Evolutionary conservation across 2,113 vertebrate genomes (phyloP), one percentile per base, ranked within the genome.

Genomic region (Varanus salvator): DNA sequence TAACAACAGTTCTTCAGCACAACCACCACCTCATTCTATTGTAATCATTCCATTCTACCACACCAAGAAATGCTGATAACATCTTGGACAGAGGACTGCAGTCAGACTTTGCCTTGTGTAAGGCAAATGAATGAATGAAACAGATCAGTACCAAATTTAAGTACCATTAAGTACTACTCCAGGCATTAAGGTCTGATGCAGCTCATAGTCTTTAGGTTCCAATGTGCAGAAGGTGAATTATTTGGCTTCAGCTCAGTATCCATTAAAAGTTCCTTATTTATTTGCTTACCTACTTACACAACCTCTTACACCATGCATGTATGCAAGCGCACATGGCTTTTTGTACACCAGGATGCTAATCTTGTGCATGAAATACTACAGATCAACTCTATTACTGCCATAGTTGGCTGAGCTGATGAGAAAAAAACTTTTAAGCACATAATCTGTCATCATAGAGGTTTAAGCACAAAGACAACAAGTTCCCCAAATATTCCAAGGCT

Each of bases 301-400:
- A 52, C 8, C 29, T 75, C 57, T 50, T 48, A 60, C 38, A 44
- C 66, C 23, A 8, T 4, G 19, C 23, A 23, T 66, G 64, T 25
- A 8, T 17, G 14, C 66, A 27, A 17, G 23, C 34, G 8, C 2
- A 25, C 50, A 74, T 8, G 15, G 54, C 9, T 29, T 6, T 64
- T 83, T 85, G 52, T 82, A 19, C 57, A 12, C 48, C 29, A 29
- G 60, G 44, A 48, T 89, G 75, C 83, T 93, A 90, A 84, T 88
- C 90, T 87, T 90, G 80, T 0, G 83, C 87, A 87, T 9, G 6
- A 93, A 77, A 90, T 92, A 87, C 89, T 85, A 80, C 85, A 80
- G 0, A 12, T 3, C 60, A 90, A 75, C 85, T 92, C 92, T 93
- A 93, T 91, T 93, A 92, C 82, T 90, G 71, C 31, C 85, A 31